phyloP scores from a whole-genome alignment of 1,140 invertebrate genomes.

The Gyrodactylus bullatarudis region DNA sequence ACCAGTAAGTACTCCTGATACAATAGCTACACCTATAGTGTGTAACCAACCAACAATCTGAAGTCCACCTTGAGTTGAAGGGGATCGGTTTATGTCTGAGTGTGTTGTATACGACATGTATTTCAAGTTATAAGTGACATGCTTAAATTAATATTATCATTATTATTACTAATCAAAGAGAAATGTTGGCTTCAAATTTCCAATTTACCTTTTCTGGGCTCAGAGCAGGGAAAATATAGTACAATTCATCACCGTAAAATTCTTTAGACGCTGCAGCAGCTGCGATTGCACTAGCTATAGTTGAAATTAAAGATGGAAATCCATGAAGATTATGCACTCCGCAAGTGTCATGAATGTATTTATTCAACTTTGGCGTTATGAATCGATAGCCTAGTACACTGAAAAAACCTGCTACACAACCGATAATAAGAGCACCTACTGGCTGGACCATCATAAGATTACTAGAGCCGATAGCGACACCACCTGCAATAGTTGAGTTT shows the following conservation, averaged over 20 bases:
- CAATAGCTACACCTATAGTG: background rate
- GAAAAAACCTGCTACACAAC: conserved; percentile 37
- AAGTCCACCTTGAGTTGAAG: background rate
- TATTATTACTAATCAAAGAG: too few relatives aligned
- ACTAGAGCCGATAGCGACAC: conserved; percentile 27
- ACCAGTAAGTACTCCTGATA: background rate
- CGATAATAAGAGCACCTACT: conserved; percentile 45
- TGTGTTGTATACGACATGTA: background rate
- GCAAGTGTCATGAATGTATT: conserved; percentile 45
- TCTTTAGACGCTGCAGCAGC: conserved; percentile 32
- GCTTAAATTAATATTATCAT: background rate
- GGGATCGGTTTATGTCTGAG: background rate
- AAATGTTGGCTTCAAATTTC: background rate
- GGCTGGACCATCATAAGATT: conserved; percentile 48
- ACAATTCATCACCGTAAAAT: conserved; percentile 15
- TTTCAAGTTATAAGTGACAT: background rate
- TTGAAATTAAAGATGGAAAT: conserved; percentile 56
- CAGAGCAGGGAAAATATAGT: background rate
- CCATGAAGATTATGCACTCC: conserved; percentile 80
- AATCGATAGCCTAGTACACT: conserved; percentile 51
- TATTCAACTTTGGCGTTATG: conserved; percentile 32
- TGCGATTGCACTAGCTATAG: conserved; percentile 36
- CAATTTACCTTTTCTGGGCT: background rate
- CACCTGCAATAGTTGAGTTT: conserved; percentile 24
- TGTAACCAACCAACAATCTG: background rate